phyloP scores from a whole-genome alignment of 2,888 invertebrate species.

The Norana najaformis region DNA sequence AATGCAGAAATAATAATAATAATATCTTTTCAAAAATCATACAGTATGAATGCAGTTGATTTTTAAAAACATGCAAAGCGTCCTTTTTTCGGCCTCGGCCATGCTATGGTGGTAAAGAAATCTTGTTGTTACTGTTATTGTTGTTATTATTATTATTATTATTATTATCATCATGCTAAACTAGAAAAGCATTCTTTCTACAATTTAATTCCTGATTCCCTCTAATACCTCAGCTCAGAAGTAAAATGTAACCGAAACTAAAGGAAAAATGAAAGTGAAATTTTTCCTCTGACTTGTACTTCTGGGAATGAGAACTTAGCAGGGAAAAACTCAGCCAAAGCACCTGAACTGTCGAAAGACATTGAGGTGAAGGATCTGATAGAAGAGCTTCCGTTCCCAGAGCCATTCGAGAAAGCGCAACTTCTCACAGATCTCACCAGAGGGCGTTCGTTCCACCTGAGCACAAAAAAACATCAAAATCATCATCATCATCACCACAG shows the following conservation, averaged over 20 bases:
- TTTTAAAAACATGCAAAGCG: not conserved
- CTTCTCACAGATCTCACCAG: constrained; percentile 46
- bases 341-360: constrained; percentile 55
- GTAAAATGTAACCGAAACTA: not conserved
- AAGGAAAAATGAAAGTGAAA: not conserved
- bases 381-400: constrained; percentile 58
- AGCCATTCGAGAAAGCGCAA: constrained; percentile 59
- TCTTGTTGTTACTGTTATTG: too few relatives aligned
- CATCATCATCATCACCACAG: not conserved
- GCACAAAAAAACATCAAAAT: not conserved
- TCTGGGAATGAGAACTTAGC: not conserved
- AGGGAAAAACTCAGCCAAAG: not conserved
- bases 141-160: too few relatives aligned
- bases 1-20: too few relatives aligned
- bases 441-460: not conserved
- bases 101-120: too few relatives aligned
- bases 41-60: too few relatives aligned
- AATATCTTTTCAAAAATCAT: not conserved
- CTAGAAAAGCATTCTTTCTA: too few relatives aligned
- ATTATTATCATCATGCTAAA: too few relatives aligned
- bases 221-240: too few relatives aligned
- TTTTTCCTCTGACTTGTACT: not conserved
- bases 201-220: not conserved
- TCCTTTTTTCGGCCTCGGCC: not conserved
- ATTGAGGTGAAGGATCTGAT: constrained; percentile 52